Base-by-base conservation (phyloP, 2,888 invertebrate genomes). In the Andrena chrysosceles region DNA sequence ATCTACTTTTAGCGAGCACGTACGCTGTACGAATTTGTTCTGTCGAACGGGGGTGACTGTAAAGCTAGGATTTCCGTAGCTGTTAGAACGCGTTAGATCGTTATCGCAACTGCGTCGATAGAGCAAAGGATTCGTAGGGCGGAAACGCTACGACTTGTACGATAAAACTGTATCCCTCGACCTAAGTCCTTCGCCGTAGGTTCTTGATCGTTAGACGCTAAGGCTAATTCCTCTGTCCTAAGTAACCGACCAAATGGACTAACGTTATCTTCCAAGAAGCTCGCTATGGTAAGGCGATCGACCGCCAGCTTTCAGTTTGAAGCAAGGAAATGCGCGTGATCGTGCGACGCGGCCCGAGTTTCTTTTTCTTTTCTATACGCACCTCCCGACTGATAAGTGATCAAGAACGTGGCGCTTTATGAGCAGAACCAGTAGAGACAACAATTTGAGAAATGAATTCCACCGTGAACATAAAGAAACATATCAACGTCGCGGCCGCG, bases 131-230 rank as follows among this genome's bases (percentile, higher is more conserved):
- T 70, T 68, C 68, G 54, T 67, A 70, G 60, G 42, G 48, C 59
- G 42, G 10, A 60, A 42, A 26, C 35, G 35, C 16, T 16, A 35
- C 31, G 23, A 64, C 35, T n/a, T 59, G 59, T 56, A 60, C 26
- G 63, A 80, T 62, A 67, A 63, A 71, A 81, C n/a, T 35, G 48
- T 68, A 48, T 56, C 42, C 42, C 13, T 83, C 62, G 70, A 33
- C 54, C 59, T 85, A 75, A 78, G 76, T 68, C 74, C 63, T 78
- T 86, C 10, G 56, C 20, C 71, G 74, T 77, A 73, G 76, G 54
- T 79, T 86, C 80, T 71, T 75, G 52, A 83, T 83, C 74, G 76
- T 74, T 83, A 79, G 77, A 71, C 29, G 33, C 49, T 85, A 80
- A 83, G 77, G 35, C 33, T 83, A 75, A 75, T 66, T 29, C 48